These are phyloP conservation scores for Champsocephalus esox DNA, from an alignment of 2,797 vertebrate species.

Conservation along the genomic window DNA sequence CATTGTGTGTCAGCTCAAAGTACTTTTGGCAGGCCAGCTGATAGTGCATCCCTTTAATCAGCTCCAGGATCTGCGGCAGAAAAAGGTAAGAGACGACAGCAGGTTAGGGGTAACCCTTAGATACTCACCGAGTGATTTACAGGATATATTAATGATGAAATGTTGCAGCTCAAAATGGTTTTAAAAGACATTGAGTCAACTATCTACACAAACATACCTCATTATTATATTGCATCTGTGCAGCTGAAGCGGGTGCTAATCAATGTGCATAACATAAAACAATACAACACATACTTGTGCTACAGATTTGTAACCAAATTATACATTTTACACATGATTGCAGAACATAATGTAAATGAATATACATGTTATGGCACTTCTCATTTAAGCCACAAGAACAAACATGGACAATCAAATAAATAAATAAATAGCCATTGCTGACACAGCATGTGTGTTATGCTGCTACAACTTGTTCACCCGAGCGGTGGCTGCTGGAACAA, in stretches of 20 bases:
- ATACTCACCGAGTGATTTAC: background rate
- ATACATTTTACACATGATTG: no score
- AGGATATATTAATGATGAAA: constrained; percentile 5
- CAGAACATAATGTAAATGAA: no score
- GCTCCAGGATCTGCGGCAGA: constrained; percentile 90
- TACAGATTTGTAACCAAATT: no score
- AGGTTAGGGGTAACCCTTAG: background rate
- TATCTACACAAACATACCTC: constrained; percentile 13
- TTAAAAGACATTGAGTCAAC: constrained; percentile 34
- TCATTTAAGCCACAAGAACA: no score
- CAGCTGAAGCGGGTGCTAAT: background rate
- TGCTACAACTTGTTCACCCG: no score
- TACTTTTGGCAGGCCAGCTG: constrained; percentile 99
- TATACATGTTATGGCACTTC: no score
- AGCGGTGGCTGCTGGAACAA: no score
- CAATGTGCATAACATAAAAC: background rate
- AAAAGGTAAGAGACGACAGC: constrained; percentile 1
- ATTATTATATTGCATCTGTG: background rate
- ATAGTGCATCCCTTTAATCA: constrained; percentile 98
- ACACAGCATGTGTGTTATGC: no score
- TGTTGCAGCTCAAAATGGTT: constrained; percentile 18
- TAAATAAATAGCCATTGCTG: no score
- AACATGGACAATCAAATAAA: no score
- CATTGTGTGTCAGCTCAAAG: constrained; percentile 95
- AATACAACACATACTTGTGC: background rate